phyloP scores from a whole-genome alignment of 2,113 vertebrate genomes.

The Tapirus terrestris region DNA sequence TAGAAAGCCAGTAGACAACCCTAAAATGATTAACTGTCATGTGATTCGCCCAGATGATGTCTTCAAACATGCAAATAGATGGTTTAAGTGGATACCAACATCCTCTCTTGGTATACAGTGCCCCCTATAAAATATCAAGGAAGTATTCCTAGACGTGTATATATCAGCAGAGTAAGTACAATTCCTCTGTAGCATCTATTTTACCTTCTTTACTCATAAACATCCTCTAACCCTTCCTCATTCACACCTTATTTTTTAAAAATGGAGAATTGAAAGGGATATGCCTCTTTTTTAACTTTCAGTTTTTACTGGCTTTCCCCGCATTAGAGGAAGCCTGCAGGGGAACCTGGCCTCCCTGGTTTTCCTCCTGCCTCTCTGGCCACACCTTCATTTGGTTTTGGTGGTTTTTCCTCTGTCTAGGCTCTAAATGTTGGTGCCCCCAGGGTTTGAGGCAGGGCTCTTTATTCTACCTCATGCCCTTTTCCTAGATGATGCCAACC shows the following conservation, averaged over 20 bases:
- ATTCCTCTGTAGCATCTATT: not conserved
- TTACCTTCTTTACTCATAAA: not conserved
- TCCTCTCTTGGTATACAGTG: not conserved
- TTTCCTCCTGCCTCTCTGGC: not conserved
- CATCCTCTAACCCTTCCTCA: not conserved
- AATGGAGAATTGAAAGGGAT: not conserved
- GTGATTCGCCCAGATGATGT: not conserved
- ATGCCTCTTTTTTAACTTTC: not conserved
- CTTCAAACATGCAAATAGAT: conserved; percentile 7
- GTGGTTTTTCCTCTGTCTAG: not conserved
- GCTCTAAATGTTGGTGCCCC: not conserved
- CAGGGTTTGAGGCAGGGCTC: not conserved
- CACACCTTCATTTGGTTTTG: not conserved
- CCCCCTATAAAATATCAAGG: not conserved
- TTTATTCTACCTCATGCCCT: not conserved
- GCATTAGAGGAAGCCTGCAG: not conserved
- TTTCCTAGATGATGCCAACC: not conserved
- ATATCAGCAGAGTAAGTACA: not conserved
- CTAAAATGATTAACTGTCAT: not conserved
- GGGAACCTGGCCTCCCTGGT: not conserved
- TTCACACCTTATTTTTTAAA: not conserved
- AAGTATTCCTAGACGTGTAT: not conserved
- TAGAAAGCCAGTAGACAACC: not conserved
- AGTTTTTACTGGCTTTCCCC: not conserved
- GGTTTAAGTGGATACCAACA: not conserved